A percentile compares a stretch with the other conserved stretches of the same genome.
Evolutionary conservation across 2,797 vertebrate genomes (phyloP).

Genomic region (Helicolenus hilgendorfi): DNA sequence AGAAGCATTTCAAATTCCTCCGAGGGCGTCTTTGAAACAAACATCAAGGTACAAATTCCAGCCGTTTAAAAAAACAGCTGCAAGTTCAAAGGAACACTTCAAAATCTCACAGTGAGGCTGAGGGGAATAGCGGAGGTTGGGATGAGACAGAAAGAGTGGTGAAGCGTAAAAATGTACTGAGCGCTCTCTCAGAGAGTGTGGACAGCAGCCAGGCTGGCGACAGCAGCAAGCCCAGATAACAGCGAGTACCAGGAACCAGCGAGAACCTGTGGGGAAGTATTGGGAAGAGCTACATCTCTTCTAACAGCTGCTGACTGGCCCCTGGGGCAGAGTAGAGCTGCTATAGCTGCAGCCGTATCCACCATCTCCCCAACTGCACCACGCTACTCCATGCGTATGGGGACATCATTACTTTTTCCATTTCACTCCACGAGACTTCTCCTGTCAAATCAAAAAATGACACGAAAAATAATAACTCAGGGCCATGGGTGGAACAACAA

Average conservation of each 20-base stretch:
- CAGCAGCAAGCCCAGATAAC: constrained; percentile 77
- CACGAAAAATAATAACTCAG: constrained; percentile 74
- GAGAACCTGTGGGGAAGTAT: constrained; percentile 66
- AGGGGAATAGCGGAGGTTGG: constrained; percentile 54
- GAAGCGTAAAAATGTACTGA: constrained; percentile 71
- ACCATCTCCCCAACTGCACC: constrained; percentile 61
- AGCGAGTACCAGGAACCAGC: constrained; percentile 61
- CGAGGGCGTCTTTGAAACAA: constrained; percentile 51
- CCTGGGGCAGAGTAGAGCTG: constrained; percentile 59
- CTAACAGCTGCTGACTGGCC: constrained; percentile 79
- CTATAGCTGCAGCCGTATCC: constrained; percentile 45
- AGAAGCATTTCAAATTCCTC: constrained; percentile 22
- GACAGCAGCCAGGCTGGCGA: constrained; percentile 70
- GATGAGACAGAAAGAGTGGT: constrained; percentile 67
- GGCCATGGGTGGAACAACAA: constrained; percentile 50
- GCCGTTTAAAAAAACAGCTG: constrained; percentile 52
- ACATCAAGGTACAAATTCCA: constrained; percentile 61
- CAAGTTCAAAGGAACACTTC: constrained; percentile 63
- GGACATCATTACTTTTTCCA: constrained; percentile 80
- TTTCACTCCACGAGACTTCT: constrained; percentile 70
- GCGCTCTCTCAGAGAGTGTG: constrained; percentile 66
- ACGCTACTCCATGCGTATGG: constrained; percentile 19
- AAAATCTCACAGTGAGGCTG: constrained; percentile 61
- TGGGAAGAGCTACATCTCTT: constrained; percentile 54
- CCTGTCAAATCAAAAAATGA: constrained; percentile 74